Percentiles rank a stretch among this genome's conserved stretches.
Conservation (phyloP, 2,797 vertebrate genomes). For the Melopsittacus undulatus region DNA sequence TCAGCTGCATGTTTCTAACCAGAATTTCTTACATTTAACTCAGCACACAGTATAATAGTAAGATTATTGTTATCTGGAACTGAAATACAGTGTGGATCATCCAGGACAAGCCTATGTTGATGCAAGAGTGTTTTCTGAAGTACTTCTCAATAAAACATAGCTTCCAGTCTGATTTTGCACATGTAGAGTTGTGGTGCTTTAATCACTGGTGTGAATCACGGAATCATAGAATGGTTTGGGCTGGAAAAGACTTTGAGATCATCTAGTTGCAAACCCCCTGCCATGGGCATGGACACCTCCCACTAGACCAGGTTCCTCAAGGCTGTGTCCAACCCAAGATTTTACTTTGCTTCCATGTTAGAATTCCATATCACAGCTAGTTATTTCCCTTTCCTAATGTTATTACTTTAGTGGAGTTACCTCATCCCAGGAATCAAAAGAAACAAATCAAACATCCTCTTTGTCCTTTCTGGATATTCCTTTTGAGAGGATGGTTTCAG, state of each 20-base stretch:
- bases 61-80: background rate
- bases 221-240: background rate
- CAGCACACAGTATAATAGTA: background rate
- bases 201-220: background rate
- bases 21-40: background rate
- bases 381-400: slow-evolving; percentile 9
- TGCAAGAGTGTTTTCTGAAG: background rate
- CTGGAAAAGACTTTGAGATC: background rate
- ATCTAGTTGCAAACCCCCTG: background rate
- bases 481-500: background rate
- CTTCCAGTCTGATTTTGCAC: background rate
- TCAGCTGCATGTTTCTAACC: background rate
- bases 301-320: background rate
- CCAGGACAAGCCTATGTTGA: background rate
- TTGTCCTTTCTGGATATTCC: background rate
- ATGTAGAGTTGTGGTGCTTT: background rate
- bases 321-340: background rate
- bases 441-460: background rate
- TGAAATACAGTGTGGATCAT: background rate
- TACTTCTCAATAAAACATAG: background rate
- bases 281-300: background rate
- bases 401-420: background rate
- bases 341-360: background rate
- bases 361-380: background rate
- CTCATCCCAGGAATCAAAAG: background rate